Evolutionary conservation across 2,797 vertebrate genomes (phyloP).

Genomic region (Melanotaenia boesemani): DNA sequence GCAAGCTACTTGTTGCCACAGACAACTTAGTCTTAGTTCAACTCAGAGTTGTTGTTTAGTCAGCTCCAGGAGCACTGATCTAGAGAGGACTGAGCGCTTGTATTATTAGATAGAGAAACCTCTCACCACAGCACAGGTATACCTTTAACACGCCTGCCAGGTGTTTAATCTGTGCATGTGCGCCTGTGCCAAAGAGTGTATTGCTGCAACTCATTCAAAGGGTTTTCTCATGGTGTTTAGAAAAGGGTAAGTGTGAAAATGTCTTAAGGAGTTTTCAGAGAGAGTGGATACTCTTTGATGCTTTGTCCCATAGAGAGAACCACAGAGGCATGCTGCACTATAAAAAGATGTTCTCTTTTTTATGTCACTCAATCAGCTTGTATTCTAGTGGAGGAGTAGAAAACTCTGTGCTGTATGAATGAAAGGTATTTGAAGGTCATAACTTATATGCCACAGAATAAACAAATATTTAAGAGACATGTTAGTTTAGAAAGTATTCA

Average conservation of each 20-base stretch:
- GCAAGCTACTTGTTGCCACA: conserved; percentile 65
- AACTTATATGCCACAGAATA: conserved; percentile 42
- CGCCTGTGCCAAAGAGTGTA: conserved; percentile 12
- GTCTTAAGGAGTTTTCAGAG: conserved; percentile 75
- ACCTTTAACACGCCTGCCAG: conserved; percentile 65
- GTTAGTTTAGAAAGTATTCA: conserved; percentile 36
- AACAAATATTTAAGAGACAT: conserved; percentile 41
- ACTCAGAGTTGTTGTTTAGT: conserved; percentile 54
- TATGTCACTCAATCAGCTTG: conserved; percentile 67
- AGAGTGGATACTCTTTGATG: conserved; percentile 72
- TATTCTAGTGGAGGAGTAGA: conserved; percentile 45
- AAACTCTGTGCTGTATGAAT: conserved; percentile 57
- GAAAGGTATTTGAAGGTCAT: conserved; percentile 55
- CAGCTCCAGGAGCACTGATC: conserved; percentile 62
- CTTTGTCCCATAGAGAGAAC: conserved; percentile 71
- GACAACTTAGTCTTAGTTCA: conserved; percentile 37
- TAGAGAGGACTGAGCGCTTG: conserved; percentile 57
- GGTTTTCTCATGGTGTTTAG: conserved; percentile 65
- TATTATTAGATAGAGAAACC: conserved; percentile 71
- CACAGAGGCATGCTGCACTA: conserved; percentile 58
- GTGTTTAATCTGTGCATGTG: conserved; percentile 45
- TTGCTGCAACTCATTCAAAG: conserved; percentile 55
- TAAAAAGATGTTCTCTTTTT: conserved; percentile 51
- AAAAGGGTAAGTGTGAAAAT: conserved; percentile 68
- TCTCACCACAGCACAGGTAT: conserved; percentile 59